These are phyloP conservation scores for Diogma glabrata DNA, from an alignment of 2,888 invertebrate genomes.

Conservation along the genomic window DNA sequence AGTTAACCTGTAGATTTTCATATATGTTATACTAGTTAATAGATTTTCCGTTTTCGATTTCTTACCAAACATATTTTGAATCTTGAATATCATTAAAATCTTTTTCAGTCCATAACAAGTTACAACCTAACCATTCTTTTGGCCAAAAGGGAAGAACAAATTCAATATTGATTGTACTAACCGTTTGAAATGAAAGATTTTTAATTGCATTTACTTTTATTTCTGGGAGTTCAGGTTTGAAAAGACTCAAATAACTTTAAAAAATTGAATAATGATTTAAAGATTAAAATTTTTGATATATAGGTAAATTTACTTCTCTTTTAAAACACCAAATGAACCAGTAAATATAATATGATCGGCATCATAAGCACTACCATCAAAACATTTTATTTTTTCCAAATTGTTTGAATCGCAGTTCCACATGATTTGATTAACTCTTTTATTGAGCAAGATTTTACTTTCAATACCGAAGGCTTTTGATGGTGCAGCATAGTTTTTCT, in stretches of 20 bases:
- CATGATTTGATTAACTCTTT: slow-evolving; percentile 25
- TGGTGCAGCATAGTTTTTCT: slow-evolving; percentile 29
- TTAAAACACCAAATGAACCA: slow-evolving; percentile 47
- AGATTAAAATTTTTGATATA: not conserved
- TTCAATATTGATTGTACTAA: slow-evolving; percentile 49
- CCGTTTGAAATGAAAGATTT: slow-evolving; percentile 46
- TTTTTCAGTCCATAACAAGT: slow-evolving; percentile 45
- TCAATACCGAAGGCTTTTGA: slow-evolving; percentile 24
- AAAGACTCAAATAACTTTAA: slow-evolving; percentile 28
- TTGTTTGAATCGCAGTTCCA: slow-evolving; percentile 26
- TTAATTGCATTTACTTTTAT: slow-evolving; percentile 40
- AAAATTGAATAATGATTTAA: not conserved
- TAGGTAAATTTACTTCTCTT: slow-evolving; percentile 30
- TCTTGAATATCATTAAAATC: slow-evolving; percentile 34
- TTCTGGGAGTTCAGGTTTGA: slow-evolving; percentile 39
- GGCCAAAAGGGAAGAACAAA: slow-evolving; percentile 50
- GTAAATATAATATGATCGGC: slow-evolving; percentile 51
- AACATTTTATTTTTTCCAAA: slow-evolving; percentile 18
- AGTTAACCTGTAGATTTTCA: not conserved
- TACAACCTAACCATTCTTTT: slow-evolving; percentile 40
- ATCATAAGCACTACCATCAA: slow-evolving; percentile 34
- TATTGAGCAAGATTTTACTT: slow-evolving; percentile 28
- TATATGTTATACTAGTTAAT: no score
- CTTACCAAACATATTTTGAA: slow-evolving; percentile 43
- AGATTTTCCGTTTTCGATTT: slow-evolving; percentile 18